Base-by-base conservation (phyloP, 2,797 vertebrate species). In the Falco berigora region DNA sequence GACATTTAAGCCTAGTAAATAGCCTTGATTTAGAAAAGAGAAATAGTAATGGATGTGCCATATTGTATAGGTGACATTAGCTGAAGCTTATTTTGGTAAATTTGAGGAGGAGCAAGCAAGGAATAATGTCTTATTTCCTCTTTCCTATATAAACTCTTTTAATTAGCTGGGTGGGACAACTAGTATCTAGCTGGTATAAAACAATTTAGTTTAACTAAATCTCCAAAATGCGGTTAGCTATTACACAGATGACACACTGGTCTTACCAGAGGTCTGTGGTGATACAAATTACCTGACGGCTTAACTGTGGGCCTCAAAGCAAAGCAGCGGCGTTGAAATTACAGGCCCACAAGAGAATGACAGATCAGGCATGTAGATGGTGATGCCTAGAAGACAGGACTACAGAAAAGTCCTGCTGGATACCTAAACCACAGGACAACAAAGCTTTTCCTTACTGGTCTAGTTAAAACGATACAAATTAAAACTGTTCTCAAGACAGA, bases 1-100 rank as follows among this genome's bases (percentile, higher is more conserved):
- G 94, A 89, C 76, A 79, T 89, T 93, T 82, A 91, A 74, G 40
- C 42, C 64, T 71, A 61, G 52, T 75, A 94, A 95, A 95, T 25
- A 92, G 74, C 40, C 25, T 52, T 78, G 80, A 90, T 93, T 97
- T 78, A 90, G 88, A 77, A 80, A 84, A 88, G 47, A 71, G 22
- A 88, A 96, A 88, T 20, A 78, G 27, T 46, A 76, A 64, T 49
- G 73, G 38, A 75, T 75, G 16, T 67, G 55, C 40, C 34, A 2
- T 53, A 77, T 74, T 78, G 75, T 20, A 52, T 5, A 91, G 28
- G 14, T 81, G 62, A 69, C 36, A 61, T 53, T 25, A 74, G 49
- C 50, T 86, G 52, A 80, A 89, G 36, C 22, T 72, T 78, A 50
- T 73, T 97, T 84, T 71, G 25, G 47, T 38, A 61, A 87, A 84